Conservation (phyloP, 2,113 vertebrate genomes). For the Dipodomys ordii region DNA sequence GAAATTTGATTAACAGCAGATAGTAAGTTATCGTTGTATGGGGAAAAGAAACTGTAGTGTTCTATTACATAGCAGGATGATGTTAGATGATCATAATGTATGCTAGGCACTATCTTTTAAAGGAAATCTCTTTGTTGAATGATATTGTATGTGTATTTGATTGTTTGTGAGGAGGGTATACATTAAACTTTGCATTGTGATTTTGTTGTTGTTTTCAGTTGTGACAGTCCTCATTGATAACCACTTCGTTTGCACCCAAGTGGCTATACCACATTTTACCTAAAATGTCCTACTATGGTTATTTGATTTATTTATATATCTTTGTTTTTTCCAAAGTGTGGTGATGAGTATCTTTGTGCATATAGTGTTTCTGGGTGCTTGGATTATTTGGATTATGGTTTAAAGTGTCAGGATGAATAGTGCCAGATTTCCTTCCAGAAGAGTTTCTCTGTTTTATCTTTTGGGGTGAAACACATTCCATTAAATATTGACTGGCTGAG, state of each 20-base stretch:
- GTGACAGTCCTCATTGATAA: neutral
- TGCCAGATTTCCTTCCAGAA: neutral
- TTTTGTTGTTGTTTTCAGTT: neutral
- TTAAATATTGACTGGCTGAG: neutral
- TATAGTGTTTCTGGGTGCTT: neutral
- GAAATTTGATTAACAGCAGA: neutral
- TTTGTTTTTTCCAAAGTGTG: constrained; percentile 12
- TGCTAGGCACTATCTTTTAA: too few species aligned
- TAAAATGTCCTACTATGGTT: neutral
- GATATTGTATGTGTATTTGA: neutral
- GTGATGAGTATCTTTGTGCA: neutral
- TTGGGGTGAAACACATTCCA: neutral
- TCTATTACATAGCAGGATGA: neutral
- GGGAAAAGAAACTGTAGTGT: neutral
- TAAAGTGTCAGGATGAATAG: neutral
- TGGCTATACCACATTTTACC: neutral
- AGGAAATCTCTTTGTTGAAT: neutral
- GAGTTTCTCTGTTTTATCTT: neutral
- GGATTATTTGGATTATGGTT: neutral
- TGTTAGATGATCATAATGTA: neutral
- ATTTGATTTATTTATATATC: constrained; percentile 8
- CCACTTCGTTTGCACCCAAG: constrained; percentile 1
- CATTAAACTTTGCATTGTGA: neutral
- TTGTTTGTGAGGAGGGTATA: neutral
- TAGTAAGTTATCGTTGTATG: neutral